These are phyloP conservation scores for Vulpes vulpes DNA, from an alignment of 2,113 vertebrate genomes.

Conservation along the genomic window DNA sequence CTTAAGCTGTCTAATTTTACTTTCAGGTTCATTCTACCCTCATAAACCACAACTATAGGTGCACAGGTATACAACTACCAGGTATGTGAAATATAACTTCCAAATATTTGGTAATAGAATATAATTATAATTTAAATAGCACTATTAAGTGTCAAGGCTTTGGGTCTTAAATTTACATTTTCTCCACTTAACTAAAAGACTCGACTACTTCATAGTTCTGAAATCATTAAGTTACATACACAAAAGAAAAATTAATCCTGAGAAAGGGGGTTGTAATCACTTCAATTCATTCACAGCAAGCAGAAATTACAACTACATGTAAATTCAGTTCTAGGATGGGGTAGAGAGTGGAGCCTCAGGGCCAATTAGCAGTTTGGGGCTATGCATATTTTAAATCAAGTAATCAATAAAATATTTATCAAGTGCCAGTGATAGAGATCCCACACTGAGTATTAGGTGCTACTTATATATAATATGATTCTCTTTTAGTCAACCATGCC, in stretches of 20 bases:
- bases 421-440: neutral
- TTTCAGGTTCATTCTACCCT: neutral
- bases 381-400: neutral
- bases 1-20: slow-evolving; percentile 35
- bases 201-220: neutral
- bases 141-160: neutral
- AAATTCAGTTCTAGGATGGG: neutral
- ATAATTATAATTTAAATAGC: neutral
- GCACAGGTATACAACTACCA: neutral
- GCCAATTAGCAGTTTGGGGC: neutral
- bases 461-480: neutral
- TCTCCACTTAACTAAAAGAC: neutral
- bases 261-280: neutral
- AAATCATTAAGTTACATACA: neutral
- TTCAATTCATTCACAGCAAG: neutral
- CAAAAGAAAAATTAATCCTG: neutral
- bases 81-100: neutral
- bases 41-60: neutral
- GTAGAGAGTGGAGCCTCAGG: neutral
- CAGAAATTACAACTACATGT: neutral
- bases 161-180: neutral
- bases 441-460: neutral
- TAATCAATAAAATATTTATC: neutral
- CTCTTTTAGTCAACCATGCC: neutral
- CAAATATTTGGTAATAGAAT: neutral